Percentiles rank a stretch among this genome's conserved stretches.
Evolutionary conservation across 2,888 invertebrate species (phyloP).

Genomic region (Orthosia incerta): DNA sequence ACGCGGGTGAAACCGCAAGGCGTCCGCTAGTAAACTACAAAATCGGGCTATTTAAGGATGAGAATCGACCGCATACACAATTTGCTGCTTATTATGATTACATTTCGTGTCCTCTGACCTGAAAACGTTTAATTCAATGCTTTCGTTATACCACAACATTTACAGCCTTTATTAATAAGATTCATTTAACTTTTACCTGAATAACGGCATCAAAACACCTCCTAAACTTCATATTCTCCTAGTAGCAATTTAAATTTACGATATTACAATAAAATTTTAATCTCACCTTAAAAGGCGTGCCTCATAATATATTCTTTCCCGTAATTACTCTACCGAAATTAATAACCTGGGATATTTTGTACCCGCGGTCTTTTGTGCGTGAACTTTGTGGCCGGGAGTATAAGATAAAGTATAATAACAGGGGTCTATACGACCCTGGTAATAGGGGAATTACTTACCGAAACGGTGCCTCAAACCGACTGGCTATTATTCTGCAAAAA

Average conservation of each 20-base stretch:
- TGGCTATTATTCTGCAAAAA: constrained; percentile 63
- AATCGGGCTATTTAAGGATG: neutral
- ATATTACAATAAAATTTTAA: constrained; percentile 63
- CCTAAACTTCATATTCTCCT: constrained; percentile 38
- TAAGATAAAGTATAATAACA: constrained; percentile 67
- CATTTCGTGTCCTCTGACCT: neutral
- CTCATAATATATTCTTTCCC: constrained; percentile 67
- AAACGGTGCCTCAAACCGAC: constrained; percentile 59
- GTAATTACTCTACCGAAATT: constrained; percentile 68
- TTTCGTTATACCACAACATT: constrained; percentile 7
- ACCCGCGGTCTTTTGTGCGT: constrained; percentile 63
- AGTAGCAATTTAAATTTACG: constrained; percentile 57
- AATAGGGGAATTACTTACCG: constrained; percentile 67
- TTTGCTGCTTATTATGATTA: neutral
- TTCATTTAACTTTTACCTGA: constrained; percentile 19
- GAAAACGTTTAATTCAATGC: neutral
- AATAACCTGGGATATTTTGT: constrained; percentile 66
- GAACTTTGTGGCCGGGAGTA: constrained; percentile 65
- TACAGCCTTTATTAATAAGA: constrained; percentile 15
- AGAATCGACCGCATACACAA: constrained; percentile 1
- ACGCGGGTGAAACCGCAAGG: too few species aligned
- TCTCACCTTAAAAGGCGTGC: constrained; percentile 56
- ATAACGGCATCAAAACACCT: constrained; percentile 24
- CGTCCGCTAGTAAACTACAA: neutral
- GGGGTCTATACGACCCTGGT: constrained; percentile 63